Conservation (phyloP, 1,140 invertebrate species). For the Dryas iulia region DNA sequence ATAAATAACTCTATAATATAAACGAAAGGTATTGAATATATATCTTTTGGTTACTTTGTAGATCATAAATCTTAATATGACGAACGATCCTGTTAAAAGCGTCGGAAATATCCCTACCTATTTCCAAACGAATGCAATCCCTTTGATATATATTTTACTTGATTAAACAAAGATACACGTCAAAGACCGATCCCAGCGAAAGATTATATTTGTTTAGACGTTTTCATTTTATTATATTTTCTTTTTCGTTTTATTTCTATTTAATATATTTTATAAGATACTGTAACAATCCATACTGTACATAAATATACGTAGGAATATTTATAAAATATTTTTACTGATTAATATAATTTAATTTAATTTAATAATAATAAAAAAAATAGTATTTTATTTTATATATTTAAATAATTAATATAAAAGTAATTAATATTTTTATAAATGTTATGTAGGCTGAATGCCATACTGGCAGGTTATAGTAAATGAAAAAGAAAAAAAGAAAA, state of each 20-base stretch:
- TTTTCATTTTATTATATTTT: neutral
- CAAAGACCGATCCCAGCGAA: neutral
- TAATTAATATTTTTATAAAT: no score
- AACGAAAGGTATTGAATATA: neutral
- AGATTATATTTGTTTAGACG: neutral
- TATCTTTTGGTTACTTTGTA: neutral
- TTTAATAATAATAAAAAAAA: no score
- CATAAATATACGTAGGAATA: no score
- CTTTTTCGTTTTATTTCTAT: neutral
- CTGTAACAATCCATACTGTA: no score
- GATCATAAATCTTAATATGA: neutral
- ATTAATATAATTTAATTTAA: no score
- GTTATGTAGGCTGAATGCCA: no score
- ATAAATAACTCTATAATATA: neutral
- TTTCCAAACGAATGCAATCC: neutral
- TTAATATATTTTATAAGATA: neutral
- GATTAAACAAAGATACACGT: constrained; percentile 2
- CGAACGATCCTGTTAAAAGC: neutral
- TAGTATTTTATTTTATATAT: no score
- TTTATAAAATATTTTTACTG: no score
- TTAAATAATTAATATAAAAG: no score
- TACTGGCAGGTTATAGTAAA: no score
- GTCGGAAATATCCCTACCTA: neutral
- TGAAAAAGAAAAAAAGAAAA: no score
- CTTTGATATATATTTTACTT: neutral